Evolutionary conservation across 2,888 invertebrate species (phyloP).

Genomic region (Noctua janthe): DNA sequence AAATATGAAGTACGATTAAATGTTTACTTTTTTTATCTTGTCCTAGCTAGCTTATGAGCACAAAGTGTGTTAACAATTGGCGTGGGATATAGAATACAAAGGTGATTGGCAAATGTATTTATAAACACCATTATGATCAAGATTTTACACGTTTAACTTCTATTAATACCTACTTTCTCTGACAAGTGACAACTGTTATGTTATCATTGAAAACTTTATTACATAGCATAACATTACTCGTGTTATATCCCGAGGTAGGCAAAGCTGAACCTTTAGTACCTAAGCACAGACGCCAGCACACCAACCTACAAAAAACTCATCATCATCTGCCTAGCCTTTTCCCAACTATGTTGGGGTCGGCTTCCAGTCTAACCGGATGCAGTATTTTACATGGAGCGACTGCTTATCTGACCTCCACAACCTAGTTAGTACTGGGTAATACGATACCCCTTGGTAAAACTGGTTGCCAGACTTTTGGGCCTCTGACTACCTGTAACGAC

Average conservation of each 20-base stretch:
- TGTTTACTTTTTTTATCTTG: conserved; percentile 10
- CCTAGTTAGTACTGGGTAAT: too few species aligned
- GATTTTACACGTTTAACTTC: conserved; percentile 40
- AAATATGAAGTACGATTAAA: not conserved
- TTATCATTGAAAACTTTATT: not conserved
- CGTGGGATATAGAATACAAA: conserved; percentile 44
- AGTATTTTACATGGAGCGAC: too few species aligned
- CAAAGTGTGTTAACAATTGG: conserved; percentile 32
- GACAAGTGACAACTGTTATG: conserved; percentile 1
- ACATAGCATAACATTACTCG: not conserved
- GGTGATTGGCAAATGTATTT: conserved; percentile 18
- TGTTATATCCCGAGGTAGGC: not conserved
- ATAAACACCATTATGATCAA: conserved; percentile 14
- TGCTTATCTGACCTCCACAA: too few species aligned
- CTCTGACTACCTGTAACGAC: too few species aligned
- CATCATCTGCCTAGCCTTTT: too few species aligned
- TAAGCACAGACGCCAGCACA: not conserved
- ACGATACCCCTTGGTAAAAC: too few species aligned
- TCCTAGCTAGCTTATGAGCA: not conserved
- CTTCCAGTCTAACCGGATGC: too few species aligned
- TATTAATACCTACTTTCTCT: conserved; percentile 21
- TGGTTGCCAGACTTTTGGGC: too few species aligned
- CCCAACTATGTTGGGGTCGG: too few species aligned
- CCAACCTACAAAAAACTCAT: too few species aligned
- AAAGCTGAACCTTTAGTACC: not conserved